Conservation (phyloP, 2,888 invertebrate genomes). For the Lumbricus terrestris region DNA sequence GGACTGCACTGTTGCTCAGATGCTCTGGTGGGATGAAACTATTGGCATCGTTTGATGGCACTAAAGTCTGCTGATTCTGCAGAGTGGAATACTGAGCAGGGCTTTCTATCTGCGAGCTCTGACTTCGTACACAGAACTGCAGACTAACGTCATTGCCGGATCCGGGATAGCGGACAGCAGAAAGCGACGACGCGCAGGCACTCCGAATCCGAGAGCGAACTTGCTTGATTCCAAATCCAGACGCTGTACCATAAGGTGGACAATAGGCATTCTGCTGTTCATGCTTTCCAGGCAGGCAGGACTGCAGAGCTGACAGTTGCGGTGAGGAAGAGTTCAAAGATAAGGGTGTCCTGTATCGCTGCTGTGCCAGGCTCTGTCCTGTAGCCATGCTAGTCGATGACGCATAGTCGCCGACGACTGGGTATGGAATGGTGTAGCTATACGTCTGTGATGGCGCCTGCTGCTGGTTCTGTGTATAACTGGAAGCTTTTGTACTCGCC, state of each 20-base stretch:
- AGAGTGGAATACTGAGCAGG: not conserved
- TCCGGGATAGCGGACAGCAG: not conserved
- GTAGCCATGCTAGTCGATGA: not conserved
- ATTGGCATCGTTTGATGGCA: not conserved
- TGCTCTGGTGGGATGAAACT: not conserved
- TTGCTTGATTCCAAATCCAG: not conserved
- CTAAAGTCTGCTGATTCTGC: not conserved
- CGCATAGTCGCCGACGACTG: not conserved
- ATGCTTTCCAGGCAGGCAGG: not conserved
- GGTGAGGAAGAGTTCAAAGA: not conserved
- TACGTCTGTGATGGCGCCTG: not conserved
- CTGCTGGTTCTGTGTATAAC: not conserved
- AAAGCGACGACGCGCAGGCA: not conserved
- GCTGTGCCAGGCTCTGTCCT: not conserved
- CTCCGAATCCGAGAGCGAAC: not conserved
- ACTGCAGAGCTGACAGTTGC: not conserved
- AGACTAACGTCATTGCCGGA: not conserved
- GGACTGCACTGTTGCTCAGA: not conserved
- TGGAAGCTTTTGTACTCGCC: not conserved
- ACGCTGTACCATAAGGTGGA: not conserved
- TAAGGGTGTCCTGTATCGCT: not conserved
- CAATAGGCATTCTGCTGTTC: not conserved
- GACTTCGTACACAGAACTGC: not conserved
- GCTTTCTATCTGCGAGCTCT: not conserved
- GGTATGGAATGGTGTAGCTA: constrained; percentile 6